phyloP scores from a whole-genome alignment of 2,797 vertebrate genomes.

The Falco berigora region DNA sequence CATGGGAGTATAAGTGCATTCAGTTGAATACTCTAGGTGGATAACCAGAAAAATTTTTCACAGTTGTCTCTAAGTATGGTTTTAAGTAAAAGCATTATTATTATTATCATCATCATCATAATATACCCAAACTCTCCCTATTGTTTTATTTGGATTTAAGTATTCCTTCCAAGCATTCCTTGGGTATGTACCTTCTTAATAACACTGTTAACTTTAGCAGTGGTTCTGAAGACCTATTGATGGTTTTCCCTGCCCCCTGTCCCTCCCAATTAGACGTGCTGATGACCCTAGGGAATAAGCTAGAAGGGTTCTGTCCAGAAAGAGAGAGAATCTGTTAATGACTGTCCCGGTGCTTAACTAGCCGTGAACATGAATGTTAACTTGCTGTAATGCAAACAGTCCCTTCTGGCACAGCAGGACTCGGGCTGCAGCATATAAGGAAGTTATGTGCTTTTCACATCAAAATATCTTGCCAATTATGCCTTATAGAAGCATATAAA shows the following conservation, averaged over 20 bases:
- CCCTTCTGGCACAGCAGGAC: background rate
- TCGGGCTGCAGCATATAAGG: background rate
- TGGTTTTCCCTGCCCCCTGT: background rate
- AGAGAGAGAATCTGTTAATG: constrained; percentile 1
- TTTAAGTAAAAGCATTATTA: background rate
- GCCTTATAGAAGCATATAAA: background rate
- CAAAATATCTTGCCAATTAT: background rate
- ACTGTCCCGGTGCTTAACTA: background rate
- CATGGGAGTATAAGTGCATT: background rate
- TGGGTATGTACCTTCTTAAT: background rate
- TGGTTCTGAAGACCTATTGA: background rate
- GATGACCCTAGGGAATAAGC: background rate
- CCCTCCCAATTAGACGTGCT: background rate
- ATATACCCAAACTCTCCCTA: background rate
- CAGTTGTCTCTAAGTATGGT: background rate
- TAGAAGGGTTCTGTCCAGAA: background rate
- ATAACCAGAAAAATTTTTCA: background rate
- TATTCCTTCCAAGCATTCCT: background rate
- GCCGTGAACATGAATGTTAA: background rate
- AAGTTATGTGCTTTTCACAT: background rate
- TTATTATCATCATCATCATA: background rate
- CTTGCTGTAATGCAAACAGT: background rate
- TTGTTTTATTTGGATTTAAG: background rate
- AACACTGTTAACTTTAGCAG: background rate
- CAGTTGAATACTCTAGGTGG: background rate